These are phyloP conservation scores for Dinocampus coccinellae DNA, from an alignment of 2,888 invertebrate genomes.

Conservation along the genomic window DNA sequence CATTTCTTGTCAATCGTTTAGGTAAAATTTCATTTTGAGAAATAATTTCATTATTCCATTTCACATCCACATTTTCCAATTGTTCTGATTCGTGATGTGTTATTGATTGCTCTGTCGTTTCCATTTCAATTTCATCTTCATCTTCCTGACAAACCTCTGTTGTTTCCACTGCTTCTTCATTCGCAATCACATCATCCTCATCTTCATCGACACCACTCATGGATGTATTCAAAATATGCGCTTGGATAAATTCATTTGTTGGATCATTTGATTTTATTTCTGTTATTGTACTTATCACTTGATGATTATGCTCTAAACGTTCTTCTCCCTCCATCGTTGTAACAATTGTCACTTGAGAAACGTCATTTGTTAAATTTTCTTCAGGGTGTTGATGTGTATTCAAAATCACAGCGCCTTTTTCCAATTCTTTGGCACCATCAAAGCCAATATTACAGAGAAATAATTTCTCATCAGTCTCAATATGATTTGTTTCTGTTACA, in stretches of 20 bases:
- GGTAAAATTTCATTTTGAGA: conserved; percentile 23
- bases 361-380: conserved; percentile 28
- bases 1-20: conserved; percentile 56
- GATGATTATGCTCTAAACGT: conserved; percentile 29
- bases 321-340: conserved; percentile 31
- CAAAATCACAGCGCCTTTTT: conserved; percentile 32
- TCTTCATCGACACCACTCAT: conserved; percentile 10
- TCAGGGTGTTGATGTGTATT: conserved; percentile 35
- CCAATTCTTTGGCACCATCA: conserved; percentile 44
- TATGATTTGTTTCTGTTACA: conserved; percentile 20
- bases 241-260: conserved; percentile 42
- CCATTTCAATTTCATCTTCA: conserved; percentile 26
- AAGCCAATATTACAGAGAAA: conserved; percentile 52
- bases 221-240: conserved; percentile 38
- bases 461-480: conserved; percentile 49
- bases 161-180: background rate
- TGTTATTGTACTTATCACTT: conserved; percentile 19
- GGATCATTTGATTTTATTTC: conserved; percentile 35
- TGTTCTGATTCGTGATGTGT: conserved; percentile 17
- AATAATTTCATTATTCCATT: conserved; percentile 42
- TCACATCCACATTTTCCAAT: conserved; percentile 15
- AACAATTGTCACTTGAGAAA: conserved; percentile 42
- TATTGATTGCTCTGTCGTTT: conserved; percentile 23
- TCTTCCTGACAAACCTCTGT: conserved; percentile 33
- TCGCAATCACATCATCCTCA: conserved; percentile 5